Conservation (phyloP, 2,797 vertebrate genomes). For the Poeciliopsis infans region DNA sequence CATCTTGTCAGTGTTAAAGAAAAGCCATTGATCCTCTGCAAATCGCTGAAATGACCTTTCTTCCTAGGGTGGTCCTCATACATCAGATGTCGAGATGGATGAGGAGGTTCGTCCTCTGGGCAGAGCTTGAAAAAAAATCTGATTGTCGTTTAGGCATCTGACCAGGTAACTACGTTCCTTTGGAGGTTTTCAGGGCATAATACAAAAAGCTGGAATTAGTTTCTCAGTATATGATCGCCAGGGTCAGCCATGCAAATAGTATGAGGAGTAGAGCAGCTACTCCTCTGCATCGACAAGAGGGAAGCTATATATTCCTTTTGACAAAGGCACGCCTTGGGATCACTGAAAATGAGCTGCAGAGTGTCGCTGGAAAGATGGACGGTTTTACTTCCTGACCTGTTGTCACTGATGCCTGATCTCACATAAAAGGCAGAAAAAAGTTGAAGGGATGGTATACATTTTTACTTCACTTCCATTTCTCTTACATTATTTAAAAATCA, state of each 20-base stretch:
- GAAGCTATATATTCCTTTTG: background rate
- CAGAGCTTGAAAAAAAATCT: background rate
- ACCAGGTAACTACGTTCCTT: background rate
- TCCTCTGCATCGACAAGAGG: background rate
- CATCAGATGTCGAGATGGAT: background rate
- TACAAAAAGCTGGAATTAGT: background rate
- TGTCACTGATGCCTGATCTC: background rate
- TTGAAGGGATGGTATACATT: background rate
- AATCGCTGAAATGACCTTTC: background rate
- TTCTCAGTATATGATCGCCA: background rate
- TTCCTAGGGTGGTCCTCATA: background rate
- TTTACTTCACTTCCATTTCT: background rate
- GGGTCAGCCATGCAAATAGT: background rate
- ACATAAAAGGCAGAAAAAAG: background rate
- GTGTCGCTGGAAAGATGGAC: background rate
- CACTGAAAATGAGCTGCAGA: background rate
- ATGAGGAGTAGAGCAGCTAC: background rate
- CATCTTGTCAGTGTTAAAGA: background rate
- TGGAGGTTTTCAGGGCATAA: background rate
- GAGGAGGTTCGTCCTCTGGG: background rate
- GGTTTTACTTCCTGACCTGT: background rate
- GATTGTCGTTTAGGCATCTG: background rate
- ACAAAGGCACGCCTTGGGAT: background rate
- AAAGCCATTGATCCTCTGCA: background rate
- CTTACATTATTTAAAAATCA: slow-evolving; percentile 16